Conservation (phyloP, 1,140 invertebrate genomes). For the Platyura marginata region DNA sequence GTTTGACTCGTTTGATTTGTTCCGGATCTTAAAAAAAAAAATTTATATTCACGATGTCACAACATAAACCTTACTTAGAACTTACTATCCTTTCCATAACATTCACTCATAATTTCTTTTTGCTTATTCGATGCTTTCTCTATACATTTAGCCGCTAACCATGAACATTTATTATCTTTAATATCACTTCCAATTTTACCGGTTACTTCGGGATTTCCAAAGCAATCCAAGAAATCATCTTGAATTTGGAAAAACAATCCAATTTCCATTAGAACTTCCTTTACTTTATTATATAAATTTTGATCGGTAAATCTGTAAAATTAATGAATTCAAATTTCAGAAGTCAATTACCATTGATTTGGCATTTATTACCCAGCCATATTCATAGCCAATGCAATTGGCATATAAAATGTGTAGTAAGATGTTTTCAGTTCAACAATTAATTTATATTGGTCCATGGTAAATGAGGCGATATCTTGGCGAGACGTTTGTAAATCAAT, state of each 20-base stretch:
- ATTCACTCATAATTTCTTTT: slow-evolving; percentile 41
- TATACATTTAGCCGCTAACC: slow-evolving; percentile 67
- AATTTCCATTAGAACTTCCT: slow-evolving; percentile 65
- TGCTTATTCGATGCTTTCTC: slow-evolving; percentile 46
- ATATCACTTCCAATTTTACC: slow-evolving; percentile 82
- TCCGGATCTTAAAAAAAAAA: slow-evolving; percentile 27
- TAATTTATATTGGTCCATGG: slow-evolving; percentile 55
- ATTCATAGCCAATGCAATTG: slow-evolving; percentile 60
- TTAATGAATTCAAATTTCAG: neutral
- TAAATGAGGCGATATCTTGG: slow-evolving; percentile 46
- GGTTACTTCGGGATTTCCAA: slow-evolving; percentile 49
- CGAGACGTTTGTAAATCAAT: slow-evolving; percentile 41
- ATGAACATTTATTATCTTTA: slow-evolving; percentile 78
- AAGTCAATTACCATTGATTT: neutral
- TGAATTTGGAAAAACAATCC: slow-evolving; percentile 57
- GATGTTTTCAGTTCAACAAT: slow-evolving; percentile 86
- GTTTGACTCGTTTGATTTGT: slow-evolving; percentile 46
- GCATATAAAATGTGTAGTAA: slow-evolving; percentile 76
- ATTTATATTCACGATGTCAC: neutral
- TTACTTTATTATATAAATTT: slow-evolving; percentile 46
- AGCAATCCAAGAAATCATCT: slow-evolving; percentile 82
- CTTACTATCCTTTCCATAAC: slow-evolving; percentile 40
- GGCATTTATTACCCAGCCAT: slow-evolving; percentile 37
- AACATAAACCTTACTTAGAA: neutral
- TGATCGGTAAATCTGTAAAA: slow-evolving; percentile 26